phyloP scores from a whole-genome alignment of 2,888 invertebrate species.

The Drosophila crucigera region DNA sequence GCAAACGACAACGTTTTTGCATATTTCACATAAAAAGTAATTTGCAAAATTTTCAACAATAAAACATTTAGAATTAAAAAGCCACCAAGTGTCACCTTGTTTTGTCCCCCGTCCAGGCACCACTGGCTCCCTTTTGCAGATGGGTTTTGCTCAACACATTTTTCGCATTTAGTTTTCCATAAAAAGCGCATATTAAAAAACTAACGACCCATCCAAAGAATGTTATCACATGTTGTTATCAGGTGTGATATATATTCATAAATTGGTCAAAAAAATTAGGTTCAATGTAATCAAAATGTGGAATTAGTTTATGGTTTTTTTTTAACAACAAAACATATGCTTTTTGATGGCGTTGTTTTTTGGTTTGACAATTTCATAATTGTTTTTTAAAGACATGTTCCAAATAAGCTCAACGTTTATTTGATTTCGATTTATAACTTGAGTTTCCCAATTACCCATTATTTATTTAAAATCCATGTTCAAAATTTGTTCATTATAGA shows the following conservation, averaged over 20 bases:
- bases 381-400: neutral
- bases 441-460: neutral
- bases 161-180: conserved; percentile 67
- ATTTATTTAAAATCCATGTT: neutral
- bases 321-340: neutral
- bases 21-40: conserved; percentile 67
- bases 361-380: neutral
- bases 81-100: conserved; percentile 52
- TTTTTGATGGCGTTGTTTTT: neutral
- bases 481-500: neutral
- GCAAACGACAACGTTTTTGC: conserved; percentile 45
- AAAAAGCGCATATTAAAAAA: conserved; percentile 51
- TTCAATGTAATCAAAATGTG: neutral
- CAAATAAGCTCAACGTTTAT: neutral
- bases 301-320: neutral
- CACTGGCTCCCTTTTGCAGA: neutral
- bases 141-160: conserved; percentile 40
- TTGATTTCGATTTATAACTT: neutral
- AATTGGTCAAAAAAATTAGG: neutral
- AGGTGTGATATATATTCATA: neutral
- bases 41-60: conserved; percentile 63
- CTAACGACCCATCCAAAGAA: conserved; percentile 30
- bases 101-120: too few relatives aligned
- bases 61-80: conserved; percentile 68
- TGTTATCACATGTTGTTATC: neutral